Evolutionary conservation across 2,113 vertebrate genomes (phyloP), one percentile per base, ranked within the genome.

Genomic region (Acanthisitta chloris): DNA sequence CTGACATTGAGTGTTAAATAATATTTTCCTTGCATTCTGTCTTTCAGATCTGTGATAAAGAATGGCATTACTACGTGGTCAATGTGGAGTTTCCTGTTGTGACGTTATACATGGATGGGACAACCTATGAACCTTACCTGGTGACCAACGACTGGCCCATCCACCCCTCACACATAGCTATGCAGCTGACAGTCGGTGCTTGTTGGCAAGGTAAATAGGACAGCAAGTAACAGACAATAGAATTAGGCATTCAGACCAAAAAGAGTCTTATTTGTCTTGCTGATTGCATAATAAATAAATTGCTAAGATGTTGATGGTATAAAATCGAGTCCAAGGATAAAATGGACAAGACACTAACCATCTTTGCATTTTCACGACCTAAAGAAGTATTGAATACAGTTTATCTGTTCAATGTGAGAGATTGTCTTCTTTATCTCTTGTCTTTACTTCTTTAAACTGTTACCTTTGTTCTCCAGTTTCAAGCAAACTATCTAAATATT

Each of bases 131-230:
- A 81, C 99, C 99, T 10, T 99, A 99, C 95, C 98, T 99, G 93
- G 99, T 99, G 96, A 99, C 99, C 36, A 99, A 99, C 10, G 99
- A 99, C 62, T 99, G 99, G 99, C 99, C 99, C 45, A 99, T 99
- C 95, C 99, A 99, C 96, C 99, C 99, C 4, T 99, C 99, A 10
- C 98, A 99, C 97, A 99, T 99, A 34, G 99, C 99, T 67, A 99
- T 99, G 97, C 99, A 99, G 96, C 98, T 99, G 51, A 99, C 99
- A 0, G 99, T 99, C 4, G 99, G 99, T 4, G 99, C 99, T 77
- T 99, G 99, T 96, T 99, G 99, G 99, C 99, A 99, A 99, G 99
- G 99, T 99, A 98, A 98, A 98, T 11, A 10, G 1, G 17, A 7
- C 40, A 43, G 36, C 36, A n/a, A 23, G 23, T 6, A 34, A 14